Conservation (phyloP, 2,797 vertebrate genomes). For the Gadopsis marmoratus region DNA sequence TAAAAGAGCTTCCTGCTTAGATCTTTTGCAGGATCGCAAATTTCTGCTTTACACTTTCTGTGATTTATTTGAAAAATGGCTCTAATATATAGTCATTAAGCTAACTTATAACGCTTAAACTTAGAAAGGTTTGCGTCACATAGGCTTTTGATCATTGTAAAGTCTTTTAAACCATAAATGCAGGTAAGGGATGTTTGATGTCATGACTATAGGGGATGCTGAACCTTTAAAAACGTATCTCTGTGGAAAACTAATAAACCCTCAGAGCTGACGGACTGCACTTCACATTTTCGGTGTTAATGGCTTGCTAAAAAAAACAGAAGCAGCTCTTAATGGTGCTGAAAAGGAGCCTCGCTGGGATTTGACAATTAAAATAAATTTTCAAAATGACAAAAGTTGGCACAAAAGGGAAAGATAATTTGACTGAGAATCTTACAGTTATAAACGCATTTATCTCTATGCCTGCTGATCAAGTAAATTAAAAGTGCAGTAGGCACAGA, state of each 20-base stretch:
- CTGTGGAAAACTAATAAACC: slow-evolving; percentile 37
- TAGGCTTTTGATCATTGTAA: slow-evolving; percentile 30
- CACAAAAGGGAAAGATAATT: slow-evolving; percentile 27
- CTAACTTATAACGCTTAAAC: slow-evolving; percentile 17
- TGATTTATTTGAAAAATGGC: slow-evolving; percentile 16
- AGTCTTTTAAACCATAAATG: slow-evolving; percentile 17
- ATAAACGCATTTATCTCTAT: slow-evolving; percentile 42
- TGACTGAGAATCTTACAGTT: slow-evolving; percentile 31
- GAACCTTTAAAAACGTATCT: slow-evolving; percentile 41
- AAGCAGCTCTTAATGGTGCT: slow-evolving; percentile 43
- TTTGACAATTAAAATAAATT: slow-evolving; percentile 29
- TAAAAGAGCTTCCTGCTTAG: background rate
- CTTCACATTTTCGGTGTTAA: slow-evolving; percentile 41
- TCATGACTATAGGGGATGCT: slow-evolving; percentile 18
- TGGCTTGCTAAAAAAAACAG: slow-evolving; percentile 16
- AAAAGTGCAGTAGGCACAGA: slow-evolving; percentile 44
- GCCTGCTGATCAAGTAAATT: slow-evolving; percentile 58
- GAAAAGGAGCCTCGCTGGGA: slow-evolving; percentile 45
- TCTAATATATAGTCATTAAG: slow-evolving; percentile 12
- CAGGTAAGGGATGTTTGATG: slow-evolving; percentile 43
- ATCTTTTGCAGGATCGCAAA: background rate
- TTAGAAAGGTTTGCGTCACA: slow-evolving; percentile 4
- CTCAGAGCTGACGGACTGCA: slow-evolving; percentile 38
- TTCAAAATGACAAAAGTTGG: slow-evolving; percentile 47
- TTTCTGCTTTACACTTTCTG: slow-evolving; percentile 3